Evolutionary conservation across 1,140 invertebrate genomes (phyloP).

Genomic region (Battus philenor): DNA sequence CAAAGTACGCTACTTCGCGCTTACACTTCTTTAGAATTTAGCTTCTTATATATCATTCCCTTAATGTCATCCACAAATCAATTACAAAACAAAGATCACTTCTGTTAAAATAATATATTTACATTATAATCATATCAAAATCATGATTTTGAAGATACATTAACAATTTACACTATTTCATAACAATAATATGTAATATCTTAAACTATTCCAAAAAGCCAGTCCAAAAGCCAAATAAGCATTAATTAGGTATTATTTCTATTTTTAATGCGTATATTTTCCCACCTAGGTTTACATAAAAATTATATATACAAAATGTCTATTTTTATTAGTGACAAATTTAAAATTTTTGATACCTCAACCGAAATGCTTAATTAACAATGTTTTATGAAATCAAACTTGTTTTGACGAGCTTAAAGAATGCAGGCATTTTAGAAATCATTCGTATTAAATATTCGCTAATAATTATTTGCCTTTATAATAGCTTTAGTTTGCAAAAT

Average conservation of each 20-base stretch:
- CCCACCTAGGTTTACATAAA: conserved; percentile 53
- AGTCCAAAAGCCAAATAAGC: conserved; percentile 55
- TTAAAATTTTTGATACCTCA: conserved; percentile 19
- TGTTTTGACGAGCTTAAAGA: conserved; percentile 1
- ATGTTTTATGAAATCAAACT: conserved; percentile 2
- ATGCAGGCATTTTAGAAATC: conserved; percentile 4
- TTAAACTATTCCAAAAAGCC: conserved; percentile 47
- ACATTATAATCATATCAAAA: conserved; percentile 31
- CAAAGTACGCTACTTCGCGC: conserved; percentile 35
- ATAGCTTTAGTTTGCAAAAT: conserved; percentile 42
- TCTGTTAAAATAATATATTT: conserved; percentile 26
- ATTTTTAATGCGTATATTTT: conserved; percentile 64
- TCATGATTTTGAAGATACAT: conserved; percentile 20
- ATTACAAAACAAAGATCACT: conserved; percentile 36
- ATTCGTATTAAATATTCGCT: conserved; percentile 2
- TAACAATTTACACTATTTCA: conserved; percentile 28
- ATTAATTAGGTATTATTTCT: conserved; percentile 38
- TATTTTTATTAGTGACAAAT: conserved; percentile 18
- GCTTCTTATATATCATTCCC: conserved; percentile 28
- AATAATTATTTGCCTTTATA: conserved; percentile 15
- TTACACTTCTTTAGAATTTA: conserved; percentile 43
- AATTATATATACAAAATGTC: conserved; percentile 20
- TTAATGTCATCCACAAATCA: conserved; percentile 15
- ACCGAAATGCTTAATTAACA: conserved; percentile 12
- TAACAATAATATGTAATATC: conserved; percentile 33